phyloP scores from a whole-genome alignment of 2,113 vertebrate genomes.

The Phasianus colchicus region DNA sequence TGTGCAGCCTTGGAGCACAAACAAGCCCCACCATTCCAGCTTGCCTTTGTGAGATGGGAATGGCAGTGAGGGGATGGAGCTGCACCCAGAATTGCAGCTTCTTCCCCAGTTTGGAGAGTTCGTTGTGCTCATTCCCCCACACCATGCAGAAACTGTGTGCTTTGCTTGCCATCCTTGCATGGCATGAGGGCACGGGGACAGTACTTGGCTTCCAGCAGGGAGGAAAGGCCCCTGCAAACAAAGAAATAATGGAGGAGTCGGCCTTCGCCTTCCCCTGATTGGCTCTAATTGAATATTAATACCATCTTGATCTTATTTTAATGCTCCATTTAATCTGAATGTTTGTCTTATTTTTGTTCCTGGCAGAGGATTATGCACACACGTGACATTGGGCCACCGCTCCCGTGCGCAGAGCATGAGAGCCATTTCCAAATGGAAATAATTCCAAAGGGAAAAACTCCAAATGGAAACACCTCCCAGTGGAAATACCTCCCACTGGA shows the following conservation, averaged over 20 bases:
- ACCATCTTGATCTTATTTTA: neutral
- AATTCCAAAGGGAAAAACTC: neutral
- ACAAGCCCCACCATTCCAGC: neutral
- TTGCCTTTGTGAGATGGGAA: neutral
- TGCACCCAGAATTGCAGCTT: neutral
- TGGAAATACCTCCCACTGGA: neutral
- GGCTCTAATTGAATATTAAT: neutral
- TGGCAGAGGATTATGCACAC: neutral
- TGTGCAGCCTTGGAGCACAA: neutral
- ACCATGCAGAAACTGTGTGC: accelerated
- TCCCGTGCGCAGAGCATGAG: neutral
- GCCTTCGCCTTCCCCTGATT: neutral
- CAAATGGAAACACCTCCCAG: neutral
- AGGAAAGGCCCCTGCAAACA: neutral
- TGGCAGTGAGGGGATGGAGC: neutral
- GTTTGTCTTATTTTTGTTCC: neutral
- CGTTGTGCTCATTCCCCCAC: accelerated
- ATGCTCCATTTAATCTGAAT: neutral
- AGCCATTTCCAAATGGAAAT: neutral
- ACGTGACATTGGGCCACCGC: neutral
- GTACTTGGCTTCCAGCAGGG: neutral
- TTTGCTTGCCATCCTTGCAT: accelerated
- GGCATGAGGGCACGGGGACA: accelerated
- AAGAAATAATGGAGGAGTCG: neutral
- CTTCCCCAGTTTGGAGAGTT: accelerated